Conservation (phyloP, 2,113 vertebrate species). For the Aleadryas rufinucha region DNA sequence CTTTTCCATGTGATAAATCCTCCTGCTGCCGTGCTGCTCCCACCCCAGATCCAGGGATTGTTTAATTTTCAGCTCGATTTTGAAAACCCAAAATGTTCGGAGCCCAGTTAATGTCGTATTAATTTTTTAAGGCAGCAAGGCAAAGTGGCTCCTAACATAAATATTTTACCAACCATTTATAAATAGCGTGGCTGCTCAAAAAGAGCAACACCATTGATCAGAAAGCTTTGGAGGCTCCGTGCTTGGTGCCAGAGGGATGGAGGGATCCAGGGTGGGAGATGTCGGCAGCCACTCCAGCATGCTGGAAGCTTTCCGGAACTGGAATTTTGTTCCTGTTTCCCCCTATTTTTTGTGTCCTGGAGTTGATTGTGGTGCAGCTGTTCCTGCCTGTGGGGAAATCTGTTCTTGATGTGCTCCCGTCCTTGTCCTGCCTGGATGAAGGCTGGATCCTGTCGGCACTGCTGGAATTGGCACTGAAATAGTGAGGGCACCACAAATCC, state of each 20-base stretch:
- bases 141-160: conserved; percentile 45
- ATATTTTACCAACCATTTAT: conserved; percentile 68
- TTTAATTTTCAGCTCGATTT: conserved; percentile 56
- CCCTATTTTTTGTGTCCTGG: not conserved
- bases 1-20: conserved; percentile 48
- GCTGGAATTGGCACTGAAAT: not conserved
- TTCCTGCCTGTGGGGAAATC: not conserved
- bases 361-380: not conserved
- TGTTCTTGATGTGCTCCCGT: not conserved
- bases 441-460: not conserved
- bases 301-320: not conserved
- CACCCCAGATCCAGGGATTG: conserved; percentile 32
- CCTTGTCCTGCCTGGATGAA: not conserved
- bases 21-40: conserved; percentile 18
- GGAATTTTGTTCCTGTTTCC: not conserved
- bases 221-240: not conserved
- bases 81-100: conserved; percentile 23
- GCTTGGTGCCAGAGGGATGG: not conserved
- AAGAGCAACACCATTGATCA: not conserved
- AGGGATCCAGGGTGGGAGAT: not conserved
- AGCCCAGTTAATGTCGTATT: conserved; percentile 40
- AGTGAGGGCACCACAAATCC: not conserved
- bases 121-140: conserved; percentile 61
- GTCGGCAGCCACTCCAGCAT: rapidly evolving
- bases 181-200: conserved; percentile 46